Base-by-base conservation (phyloP, 2,113 vertebrate species). In the Alligator mississippiensis region DNA sequence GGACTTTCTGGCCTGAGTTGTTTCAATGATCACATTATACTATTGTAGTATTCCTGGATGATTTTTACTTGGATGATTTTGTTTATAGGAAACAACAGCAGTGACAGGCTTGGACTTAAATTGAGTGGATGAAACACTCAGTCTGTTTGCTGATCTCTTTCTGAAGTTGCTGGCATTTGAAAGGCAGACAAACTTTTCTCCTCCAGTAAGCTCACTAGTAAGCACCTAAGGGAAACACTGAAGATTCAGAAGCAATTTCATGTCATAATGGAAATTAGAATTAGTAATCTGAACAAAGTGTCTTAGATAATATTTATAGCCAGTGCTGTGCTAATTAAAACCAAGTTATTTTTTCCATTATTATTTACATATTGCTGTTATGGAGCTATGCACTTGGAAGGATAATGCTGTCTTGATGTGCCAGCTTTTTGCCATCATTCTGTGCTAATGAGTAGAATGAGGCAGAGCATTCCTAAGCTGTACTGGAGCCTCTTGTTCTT, bases 391-490 rank as follows among this genome's bases (percentile, higher is more conserved):
- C 30, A 34, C 84, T 95, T 92, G 75, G 64, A 95, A 91, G 64
- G 74, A 78, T 84, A 93, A 83, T 86, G 76, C 9, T 55, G 17
- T 62, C n/a, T 93, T 84, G 83, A 93, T 61, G 93, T 92, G 84
- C 30, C 77, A 84, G 2, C 3, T 61, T 95, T 88, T 85, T 87
- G 64, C 57, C 77, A 70, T 93, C 28, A 82, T 24, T 87, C 28
- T 82, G 11, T 85, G 47, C 30, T 93, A 89, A 95, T 91, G 77
- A 95, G 94, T 77, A 79, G 75, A 96, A 72, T 87, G 64, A 95
- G 57, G 89, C 47, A 85, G 28, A 83, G 76, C 85, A 94, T 95
- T 92, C 88, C 93, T 89, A 91, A 92, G 4, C 60, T 90, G 68
- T 77, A 87, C 84, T 93, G 70, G 66, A 94, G 83, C 30, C 80